These are phyloP conservation scores for Helogale parvula DNA, from an alignment of 2,113 vertebrate genomes.

Conservation along the genomic window DNA sequence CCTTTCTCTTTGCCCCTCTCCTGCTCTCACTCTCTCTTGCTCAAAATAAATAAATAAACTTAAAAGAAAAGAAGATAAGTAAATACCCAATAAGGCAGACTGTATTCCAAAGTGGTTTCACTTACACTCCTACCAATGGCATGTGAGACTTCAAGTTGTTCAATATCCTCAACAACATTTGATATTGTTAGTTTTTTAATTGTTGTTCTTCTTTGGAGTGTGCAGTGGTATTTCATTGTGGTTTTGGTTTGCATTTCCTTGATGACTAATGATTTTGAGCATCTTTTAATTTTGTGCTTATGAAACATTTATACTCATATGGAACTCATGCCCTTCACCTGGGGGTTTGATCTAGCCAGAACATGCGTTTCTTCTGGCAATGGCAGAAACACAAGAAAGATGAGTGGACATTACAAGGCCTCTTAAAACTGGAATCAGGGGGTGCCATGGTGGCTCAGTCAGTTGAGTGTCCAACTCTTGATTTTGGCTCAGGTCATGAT, in stretches of 20 bases:
- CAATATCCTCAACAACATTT: neutral
- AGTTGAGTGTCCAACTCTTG: too few species aligned
- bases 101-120: neutral
- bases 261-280: neutral
- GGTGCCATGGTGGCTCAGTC: too few species aligned
- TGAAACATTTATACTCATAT: neutral
- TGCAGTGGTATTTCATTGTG: neutral
- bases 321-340: neutral
- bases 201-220: neutral
- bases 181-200: neutral
- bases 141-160: rapidly evolving
- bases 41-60: too few species aligned
- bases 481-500: too few species aligned
- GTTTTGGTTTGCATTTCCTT: neutral
- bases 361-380: neutral
- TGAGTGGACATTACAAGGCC: neutral
- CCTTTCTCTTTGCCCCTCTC: too few species aligned
- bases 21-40: too few species aligned
- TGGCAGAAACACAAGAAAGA: neutral
- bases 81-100: neutral
- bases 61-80: neutral
- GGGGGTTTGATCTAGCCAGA: neutral
- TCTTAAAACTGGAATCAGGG: neutral
- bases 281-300: neutral
- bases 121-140: rapidly evolving